Evolutionary conservation across 2,113 vertebrate genomes (phyloP).

Genomic region (Chionodraco myersi): DNA sequence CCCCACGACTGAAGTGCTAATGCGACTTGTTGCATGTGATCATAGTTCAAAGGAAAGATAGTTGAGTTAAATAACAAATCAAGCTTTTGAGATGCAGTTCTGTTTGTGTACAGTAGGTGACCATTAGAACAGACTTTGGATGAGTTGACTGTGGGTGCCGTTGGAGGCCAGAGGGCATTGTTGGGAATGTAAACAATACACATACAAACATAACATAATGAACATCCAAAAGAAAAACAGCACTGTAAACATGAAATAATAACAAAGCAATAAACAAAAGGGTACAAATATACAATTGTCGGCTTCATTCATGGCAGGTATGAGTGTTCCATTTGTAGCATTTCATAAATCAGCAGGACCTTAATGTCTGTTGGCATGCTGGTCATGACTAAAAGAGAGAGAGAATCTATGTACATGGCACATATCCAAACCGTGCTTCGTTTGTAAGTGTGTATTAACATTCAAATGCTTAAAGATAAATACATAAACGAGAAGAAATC

Average conservation of each 20-base stretch:
- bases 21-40: not conserved
- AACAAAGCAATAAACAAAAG: constrained; percentile 12
- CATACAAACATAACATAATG: not conserved
- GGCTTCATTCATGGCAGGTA: not conserved
- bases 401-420: constrained; percentile 12
- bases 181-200: not conserved
- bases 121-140: not conserved
- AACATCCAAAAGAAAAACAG: not conserved
- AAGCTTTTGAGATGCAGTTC: not conserved
- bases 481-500: not conserved
- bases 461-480: not conserved
- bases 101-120: not conserved
- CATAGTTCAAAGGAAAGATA: not conserved
- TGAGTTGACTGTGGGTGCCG: too few species aligned
- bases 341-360: not conserved
- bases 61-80: not conserved
- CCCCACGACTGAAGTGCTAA: too few species aligned
- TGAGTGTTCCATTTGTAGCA: too few species aligned
- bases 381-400: not conserved
- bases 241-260: constrained; percentile 1
- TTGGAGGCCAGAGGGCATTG: not conserved
- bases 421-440: constrained; percentile 15
- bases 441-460: not conserved
- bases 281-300: not conserved
- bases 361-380: not conserved